Evolutionary conservation across 2,888 invertebrate species (phyloP), one percentile per base, ranked within the genome.

Genomic region (Hydropsyche betteni): DNA sequence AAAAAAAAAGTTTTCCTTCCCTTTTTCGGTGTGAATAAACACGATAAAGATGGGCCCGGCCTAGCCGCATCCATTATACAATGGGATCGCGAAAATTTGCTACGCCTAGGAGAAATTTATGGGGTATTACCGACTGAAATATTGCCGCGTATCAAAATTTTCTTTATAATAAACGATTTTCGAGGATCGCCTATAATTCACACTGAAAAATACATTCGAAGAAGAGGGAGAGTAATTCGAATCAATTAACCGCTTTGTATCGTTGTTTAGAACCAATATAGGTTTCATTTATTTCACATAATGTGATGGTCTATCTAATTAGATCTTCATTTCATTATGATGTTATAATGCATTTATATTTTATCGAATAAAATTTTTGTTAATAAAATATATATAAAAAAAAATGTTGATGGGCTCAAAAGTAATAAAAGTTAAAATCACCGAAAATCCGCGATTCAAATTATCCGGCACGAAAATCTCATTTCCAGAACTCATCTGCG

Each of bases 51-150:
- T 36, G 8, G 36, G 69, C n/a, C 61, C 53, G 14, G 44, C 14
- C 16, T 8, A 69, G 36, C 53, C 53, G 53, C 33, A 76, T 24
- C 24, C 24, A 24, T 24, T 24, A 24, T 44, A 69, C 74, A 76
- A 74, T 53, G 64, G 74, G 70, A 51, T 36, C 50, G 24, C n/a
- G 68, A 74, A 53, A 74, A 76, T 74, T 76, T 71, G 76, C 69
- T 44, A 64, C 74, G 38, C 24, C 10, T 50, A 69, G 74, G 69
- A 50, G 36, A 64, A 76, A 76, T 74, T 76, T 76, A 74, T 74
- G 76, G 74, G 68, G 53, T 73, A 73, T 72, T 68, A 55, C 55
- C 34, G 12, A 52, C 72, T 76, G 76, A 76, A 76, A 73, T 76
- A 76, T 76, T 73, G 61, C 61, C 16, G 73, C 14, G 51, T 73